phyloP scores from a whole-genome alignment of 2,888 invertebrate species.

The Ernsta delagoae region DNA sequence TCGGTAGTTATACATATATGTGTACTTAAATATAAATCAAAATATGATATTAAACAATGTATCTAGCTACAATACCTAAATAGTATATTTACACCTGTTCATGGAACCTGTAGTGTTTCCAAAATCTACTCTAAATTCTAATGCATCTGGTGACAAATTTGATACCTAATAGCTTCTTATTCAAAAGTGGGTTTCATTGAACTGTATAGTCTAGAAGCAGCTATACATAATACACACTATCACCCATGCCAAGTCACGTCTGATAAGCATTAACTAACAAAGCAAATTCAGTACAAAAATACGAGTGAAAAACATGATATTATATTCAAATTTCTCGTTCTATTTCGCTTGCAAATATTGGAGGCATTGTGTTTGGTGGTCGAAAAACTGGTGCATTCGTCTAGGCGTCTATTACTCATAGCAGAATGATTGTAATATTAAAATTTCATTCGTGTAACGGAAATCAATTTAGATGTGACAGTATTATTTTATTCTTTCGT shows the following conservation, averaged over 20 bases:
- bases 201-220: neutral
- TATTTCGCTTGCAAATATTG: slow-evolving; percentile 29
- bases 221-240: neutral
- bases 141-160: too few relatives aligned
- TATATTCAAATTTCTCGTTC: slow-evolving; percentile 24
- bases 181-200: neutral
- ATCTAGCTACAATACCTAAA: too few relatives aligned
- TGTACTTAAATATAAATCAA: too few relatives aligned
- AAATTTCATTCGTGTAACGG: neutral
- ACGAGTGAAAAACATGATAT: slow-evolving; percentile 10
- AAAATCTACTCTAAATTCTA: neutral
- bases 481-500: too few relatives aligned
- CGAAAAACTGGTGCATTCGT: slow-evolving; percentile 18
- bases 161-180: neutral
- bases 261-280: neutral
- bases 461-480: too few relatives aligned
- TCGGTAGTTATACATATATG: too few relatives aligned
- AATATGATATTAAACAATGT: too few relatives aligned
- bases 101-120: too few relatives aligned
- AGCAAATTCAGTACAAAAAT: neutral
- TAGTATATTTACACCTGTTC: too few relatives aligned
- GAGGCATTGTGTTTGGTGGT: slow-evolving; percentile 19
- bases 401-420: slow-evolving; percentile 11
- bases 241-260: neutral
- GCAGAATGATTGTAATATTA: neutral